Conservation (phyloP, 2,797 vertebrate species). For the Hyperoplus lanceolatus region DNA sequence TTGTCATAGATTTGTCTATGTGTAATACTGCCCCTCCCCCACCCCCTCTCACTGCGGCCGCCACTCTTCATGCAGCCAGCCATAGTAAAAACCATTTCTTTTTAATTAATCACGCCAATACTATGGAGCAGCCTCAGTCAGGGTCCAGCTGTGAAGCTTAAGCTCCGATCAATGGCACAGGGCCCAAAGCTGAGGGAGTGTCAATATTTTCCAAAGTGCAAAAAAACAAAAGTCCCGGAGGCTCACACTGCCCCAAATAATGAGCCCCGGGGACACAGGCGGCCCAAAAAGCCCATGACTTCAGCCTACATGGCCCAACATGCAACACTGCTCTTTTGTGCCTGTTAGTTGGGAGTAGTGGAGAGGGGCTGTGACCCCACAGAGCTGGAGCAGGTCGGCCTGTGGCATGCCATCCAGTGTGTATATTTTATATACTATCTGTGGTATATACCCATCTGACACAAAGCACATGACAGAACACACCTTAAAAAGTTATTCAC, state of each 20-base stretch:
- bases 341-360: conserved; percentile 54
- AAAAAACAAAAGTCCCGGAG: conserved; percentile 80
- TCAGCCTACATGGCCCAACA: conserved; percentile 32
- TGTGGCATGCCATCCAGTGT: conserved; percentile 8
- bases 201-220: conserved; percentile 87
- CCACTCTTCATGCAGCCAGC: conserved; percentile 82
- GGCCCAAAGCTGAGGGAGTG: conserved; percentile 67
- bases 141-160: conserved; percentile 78
- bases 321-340: conserved; percentile 65
- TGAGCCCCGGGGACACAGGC: conserved; percentile 70
- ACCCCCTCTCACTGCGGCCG: conserved; percentile 36
- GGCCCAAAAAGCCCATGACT: conserved; percentile 62
- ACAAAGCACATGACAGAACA: conserved; percentile 29
- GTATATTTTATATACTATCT: background rate
- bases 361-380: conserved; percentile 42
- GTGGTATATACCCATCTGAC: conserved; percentile 1
- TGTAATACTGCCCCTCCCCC: conserved; percentile 17
- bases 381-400: conserved; percentile 26
- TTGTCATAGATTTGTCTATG: too few relatives aligned
- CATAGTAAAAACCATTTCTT: conserved; percentile 89
- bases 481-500: background rate
- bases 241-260: conserved; percentile 84
- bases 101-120: conserved; percentile 92
- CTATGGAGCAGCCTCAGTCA: conserved; percentile 79
- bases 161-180: conserved; percentile 86